phyloP scores from a whole-genome alignment of 2,797 vertebrate species.

The Anniella stebbinsi region DNA sequence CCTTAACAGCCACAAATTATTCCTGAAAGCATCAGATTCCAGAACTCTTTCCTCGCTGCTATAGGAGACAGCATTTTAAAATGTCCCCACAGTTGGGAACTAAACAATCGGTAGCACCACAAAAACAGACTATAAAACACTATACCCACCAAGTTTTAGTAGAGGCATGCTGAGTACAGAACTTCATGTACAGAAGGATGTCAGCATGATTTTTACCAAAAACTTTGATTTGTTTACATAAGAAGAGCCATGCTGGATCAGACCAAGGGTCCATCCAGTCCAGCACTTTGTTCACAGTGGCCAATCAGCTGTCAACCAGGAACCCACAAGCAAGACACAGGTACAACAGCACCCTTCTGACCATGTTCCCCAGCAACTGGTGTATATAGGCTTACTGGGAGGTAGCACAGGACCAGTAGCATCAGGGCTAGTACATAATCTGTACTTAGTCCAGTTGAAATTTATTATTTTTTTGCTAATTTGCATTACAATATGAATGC shows the following conservation, averaged over 20 bases:
- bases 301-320: no score
- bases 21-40: constrained; percentile 68
- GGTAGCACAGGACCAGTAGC: no score
- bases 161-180: constrained; percentile 40
- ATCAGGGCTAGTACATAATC: not conserved
- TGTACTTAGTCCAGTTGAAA: constrained; percentile 29
- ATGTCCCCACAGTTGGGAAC: constrained; percentile 65
- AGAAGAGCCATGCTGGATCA: not conserved
- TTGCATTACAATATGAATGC: not conserved
- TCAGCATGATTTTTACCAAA: constrained; percentile 62
- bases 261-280: no score
- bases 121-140: constrained; percentile 45
- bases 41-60: constrained; percentile 61
- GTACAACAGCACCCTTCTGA: no score
- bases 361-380: no score
- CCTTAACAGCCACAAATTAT: constrained; percentile 66
- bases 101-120: constrained; percentile 41
- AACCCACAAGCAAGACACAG: no score
- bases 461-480: constrained; percentile 36
- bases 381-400: no score
- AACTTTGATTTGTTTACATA: constrained; percentile 55
- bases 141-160: constrained; percentile 57
- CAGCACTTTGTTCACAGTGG: no score
- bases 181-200: constrained; percentile 17
- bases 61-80: constrained; percentile 65